Base-by-base conservation (phyloP, 2,113 vertebrate genomes). In the Chamaetylas fuelleborni region DNA sequence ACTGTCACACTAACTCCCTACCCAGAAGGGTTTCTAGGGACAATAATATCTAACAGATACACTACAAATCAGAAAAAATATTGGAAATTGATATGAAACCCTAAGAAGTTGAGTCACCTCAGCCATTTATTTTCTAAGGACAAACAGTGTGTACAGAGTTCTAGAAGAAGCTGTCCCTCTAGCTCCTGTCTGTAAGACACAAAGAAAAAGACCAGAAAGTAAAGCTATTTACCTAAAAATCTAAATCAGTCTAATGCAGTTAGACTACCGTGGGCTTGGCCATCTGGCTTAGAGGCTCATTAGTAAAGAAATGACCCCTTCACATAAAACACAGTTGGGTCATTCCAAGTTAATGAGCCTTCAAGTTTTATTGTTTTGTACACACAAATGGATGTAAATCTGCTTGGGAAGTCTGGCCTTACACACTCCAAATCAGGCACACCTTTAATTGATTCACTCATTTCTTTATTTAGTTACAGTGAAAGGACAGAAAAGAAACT, bases 261-360 rank as follows among this genome's bases (percentile, higher is more conserved):
- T 45, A 76, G 85, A 93, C 76, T 81, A 78, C 80, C 83, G 84
- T 73, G 92, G 81, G 93, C 70, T 95, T 90, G 89, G 95, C 96
- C 96, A 95, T 96, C 93, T 97, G 95, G 92, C 77, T 97, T 82
- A 78, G 92, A 73, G 95, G 94, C 48, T 97, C 94, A 96, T 97
- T 96, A 97, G 92, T 74, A 93, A 96, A 93, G 86, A 97, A 98
- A 95, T 96, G 96, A 97, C 96, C 95, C 92, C 77, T 71, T 43
- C 22, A 34, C 50, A 95, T 87, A 90, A 96, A 96, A 96, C 91
- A 95, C 88, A 94, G 81, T 88, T 94, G 94, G 97, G 96, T 94
- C 96, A 96, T 95, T 97, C 90, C 83, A 85, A 97, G 81, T 83
- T 97, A 97, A 97, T 95, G 83, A 96, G 91, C 92, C 90, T 95